phyloP scores from a whole-genome alignment of 2,888 invertebrate species.

The Ennomos fuscantarius region DNA sequence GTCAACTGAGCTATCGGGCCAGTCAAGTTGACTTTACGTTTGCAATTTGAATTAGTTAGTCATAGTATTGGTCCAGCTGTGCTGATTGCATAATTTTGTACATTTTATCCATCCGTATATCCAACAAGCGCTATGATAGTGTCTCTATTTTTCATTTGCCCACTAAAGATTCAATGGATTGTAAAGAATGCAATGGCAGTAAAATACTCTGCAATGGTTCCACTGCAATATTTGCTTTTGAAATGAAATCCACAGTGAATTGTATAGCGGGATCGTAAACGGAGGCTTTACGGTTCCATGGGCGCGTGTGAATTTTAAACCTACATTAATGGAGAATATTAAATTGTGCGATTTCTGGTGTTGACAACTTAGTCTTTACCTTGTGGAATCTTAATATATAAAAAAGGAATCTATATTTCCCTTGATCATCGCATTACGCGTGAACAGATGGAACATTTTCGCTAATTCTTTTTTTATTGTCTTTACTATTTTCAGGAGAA shows the following conservation, averaged over 20 bases:
- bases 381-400: too few relatives aligned
- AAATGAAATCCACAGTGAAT: conserved; percentile 45
- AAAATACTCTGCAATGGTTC: conserved; percentile 57
- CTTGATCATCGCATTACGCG: too few relatives aligned
- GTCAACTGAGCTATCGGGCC: too few relatives aligned
- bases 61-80: neutral
- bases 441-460: too few relatives aligned
- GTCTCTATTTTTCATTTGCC: conserved; percentile 58
- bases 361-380: neutral
- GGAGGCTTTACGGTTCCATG: conserved; percentile 19
- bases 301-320: conserved; percentile 23
- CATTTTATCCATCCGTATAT: conserved; percentile 47
- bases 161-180: conserved; percentile 72
- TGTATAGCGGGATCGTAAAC: conserved; percentile 23
- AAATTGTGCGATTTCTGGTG: conserved; percentile 6
- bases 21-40: too few relatives aligned
- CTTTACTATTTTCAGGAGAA: too few relatives aligned
- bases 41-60: too few relatives aligned
- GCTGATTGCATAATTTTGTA: neutral
- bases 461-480: too few relatives aligned
- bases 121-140: conserved; percentile 54
- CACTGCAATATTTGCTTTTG: conserved; percentile 52
- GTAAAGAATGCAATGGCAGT: conserved; percentile 68
- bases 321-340: conserved; percentile 15
- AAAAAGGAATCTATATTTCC: too few relatives aligned